phyloP scores from a whole-genome alignment of 2,888 invertebrate genomes.

The Polylopha cassiicola region DNA sequence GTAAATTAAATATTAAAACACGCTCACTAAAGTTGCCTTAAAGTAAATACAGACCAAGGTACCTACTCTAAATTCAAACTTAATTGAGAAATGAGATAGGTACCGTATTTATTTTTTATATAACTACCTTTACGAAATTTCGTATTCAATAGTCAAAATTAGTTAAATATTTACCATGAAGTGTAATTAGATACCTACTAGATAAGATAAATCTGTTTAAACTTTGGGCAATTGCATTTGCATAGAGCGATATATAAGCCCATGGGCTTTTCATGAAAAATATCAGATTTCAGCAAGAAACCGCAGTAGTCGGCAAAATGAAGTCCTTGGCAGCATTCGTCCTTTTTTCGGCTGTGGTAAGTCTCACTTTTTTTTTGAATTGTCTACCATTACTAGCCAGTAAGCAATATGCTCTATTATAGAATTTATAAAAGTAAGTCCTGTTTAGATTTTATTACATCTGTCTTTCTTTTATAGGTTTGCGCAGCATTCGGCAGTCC shows the following conservation, averaged over 20 bases:
- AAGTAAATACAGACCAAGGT: no score
- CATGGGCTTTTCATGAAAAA: constrained; percentile 25
- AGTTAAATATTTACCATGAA: constrained; percentile 19
- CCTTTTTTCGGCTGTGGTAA: constrained; percentile 42
- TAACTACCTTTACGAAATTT: no score
- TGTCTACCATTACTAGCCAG: no score
- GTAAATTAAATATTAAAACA: no score
- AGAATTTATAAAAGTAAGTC: background rate
- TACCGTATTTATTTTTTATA: no score
- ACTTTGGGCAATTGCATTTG: constrained; percentile 30
- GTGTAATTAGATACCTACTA: no score
- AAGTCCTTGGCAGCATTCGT: constrained; percentile 32
- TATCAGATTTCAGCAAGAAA: constrained; percentile 23
- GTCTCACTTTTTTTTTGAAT: no score
- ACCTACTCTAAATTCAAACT: no score
- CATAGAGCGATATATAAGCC: constrained; percentile 51
- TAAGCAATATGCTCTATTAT: no score
- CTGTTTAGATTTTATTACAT: background rate
- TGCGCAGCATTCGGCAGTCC: constrained; percentile 34
- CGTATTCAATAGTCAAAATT: constrained; percentile 8
- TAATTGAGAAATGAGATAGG: no score
- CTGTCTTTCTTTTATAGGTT: constrained; percentile 30
- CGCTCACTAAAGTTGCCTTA: no score
- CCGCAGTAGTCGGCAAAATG: constrained; percentile 35
- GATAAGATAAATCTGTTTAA: constrained; percentile 19